Evolutionary conservation across 2,797 vertebrate species (phyloP).

Genomic region (Artibeus jamaicensis): DNA sequence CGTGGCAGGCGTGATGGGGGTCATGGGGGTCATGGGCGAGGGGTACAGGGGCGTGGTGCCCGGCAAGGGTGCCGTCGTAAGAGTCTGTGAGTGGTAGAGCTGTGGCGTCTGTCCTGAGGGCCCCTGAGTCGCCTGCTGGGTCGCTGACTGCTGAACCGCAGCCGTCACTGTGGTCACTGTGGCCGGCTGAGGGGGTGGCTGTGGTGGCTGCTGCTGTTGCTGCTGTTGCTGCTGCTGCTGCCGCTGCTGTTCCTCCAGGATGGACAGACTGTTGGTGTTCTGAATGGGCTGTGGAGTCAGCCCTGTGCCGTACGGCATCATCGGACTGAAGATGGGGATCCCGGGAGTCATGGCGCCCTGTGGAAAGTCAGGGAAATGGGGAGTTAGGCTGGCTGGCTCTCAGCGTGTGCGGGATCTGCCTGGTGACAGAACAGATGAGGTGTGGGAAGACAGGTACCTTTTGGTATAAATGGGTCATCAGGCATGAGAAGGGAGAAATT

Average conservation of each 20-base stretch:
- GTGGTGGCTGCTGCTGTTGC: constrained; percentile 90
- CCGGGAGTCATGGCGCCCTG: constrained; percentile 97
- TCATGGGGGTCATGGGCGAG: constrained; percentile 95
- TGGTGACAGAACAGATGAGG: background rate
- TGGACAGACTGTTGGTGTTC: constrained; percentile 94
- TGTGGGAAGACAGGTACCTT: background rate
- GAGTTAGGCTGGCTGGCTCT: background rate
- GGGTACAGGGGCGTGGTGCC: constrained; percentile 94
- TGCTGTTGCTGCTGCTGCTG: constrained; percentile 89
- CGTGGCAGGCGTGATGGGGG: constrained; percentile 95
- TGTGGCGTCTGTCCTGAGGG: constrained; percentile 94
- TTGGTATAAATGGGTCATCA: background rate
- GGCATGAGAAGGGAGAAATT: background rate
- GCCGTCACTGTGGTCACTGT: constrained; percentile 76
- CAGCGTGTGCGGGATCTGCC: too few species aligned
- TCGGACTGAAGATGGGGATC: constrained; percentile 95
- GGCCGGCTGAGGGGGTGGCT: constrained; percentile 71
- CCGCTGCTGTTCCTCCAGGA: constrained; percentile 96
- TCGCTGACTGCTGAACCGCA: constrained; percentile 85
- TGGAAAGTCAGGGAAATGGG: background rate
- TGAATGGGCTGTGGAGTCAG: constrained; percentile 97
- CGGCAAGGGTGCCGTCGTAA: constrained; percentile 95
- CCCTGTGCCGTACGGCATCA: constrained; percentile 99
- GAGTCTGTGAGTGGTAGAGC: constrained; percentile 95
- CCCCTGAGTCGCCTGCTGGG: constrained; percentile 90